Evolutionary conservation across 2,888 invertebrate genomes (phyloP), one percentile per base, ranked within the genome.

Genomic region (Argynnis bischoffii): DNA sequence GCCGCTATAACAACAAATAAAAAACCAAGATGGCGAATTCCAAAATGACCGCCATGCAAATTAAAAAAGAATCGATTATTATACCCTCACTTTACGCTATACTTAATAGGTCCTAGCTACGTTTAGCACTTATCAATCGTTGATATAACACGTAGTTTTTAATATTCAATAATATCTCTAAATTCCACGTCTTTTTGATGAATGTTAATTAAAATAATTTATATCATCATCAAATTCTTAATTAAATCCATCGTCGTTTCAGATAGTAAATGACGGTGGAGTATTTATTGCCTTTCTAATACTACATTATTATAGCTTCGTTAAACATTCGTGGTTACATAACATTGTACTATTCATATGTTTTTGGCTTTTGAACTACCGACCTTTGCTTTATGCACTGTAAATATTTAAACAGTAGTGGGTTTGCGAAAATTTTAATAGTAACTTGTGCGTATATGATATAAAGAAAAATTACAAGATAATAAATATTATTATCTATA

Each of bases 221-320:
- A 61, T 70, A 48, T 63, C 63, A 50, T 63, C 57, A 50, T 57
- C 57, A 67, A 56, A 55, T 61, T 53, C 41, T 55, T 70, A 64
- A 67, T 70, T 70, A 65, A 67, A 65, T 41, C 26, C 64, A 61
- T 61, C 61, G 61, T 61, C 61, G 50, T 61, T 48, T 47, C 35
- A 26, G 18, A 55, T 55, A 61, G 54, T 61, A 35, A 64, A 64
- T 51, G 60, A 61, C 60, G 35, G 48, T 41, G 4, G 31, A 26
- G 51, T 67, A 54, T 64, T 61, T 69, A 69, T 54, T 35, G 47
- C 64, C 61, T 54, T 57, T 57, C 60, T 54, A 57, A 64, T 64
- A 48, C 63, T 59, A 63, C 41, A 60, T 60, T 61, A 61, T 61
- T 61, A 51, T 15, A 61, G 53, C 53, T 51, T 51, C 41, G 35